Conservation (phyloP, 1,140 invertebrate genomes). For the Drosophila melanogaster region DNA sequence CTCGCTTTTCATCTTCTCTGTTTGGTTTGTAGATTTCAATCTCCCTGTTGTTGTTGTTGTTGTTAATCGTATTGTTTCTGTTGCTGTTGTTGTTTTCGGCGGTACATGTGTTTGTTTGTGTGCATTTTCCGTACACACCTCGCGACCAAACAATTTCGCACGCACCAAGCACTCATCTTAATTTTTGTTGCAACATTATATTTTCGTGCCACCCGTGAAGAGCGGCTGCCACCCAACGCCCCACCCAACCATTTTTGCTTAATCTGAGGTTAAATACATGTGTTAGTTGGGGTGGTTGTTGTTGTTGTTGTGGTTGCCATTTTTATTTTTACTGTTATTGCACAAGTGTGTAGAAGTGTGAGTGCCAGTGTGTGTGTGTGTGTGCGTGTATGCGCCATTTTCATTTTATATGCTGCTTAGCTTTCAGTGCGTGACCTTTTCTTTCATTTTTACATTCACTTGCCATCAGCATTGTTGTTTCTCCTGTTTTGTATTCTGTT, state of each 20-base stretch:
- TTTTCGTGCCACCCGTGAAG: conserved; percentile 48
- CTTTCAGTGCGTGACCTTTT: conserved; percentile 81
- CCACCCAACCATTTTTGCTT: conserved; percentile 47
- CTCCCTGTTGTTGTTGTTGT: conserved; percentile 2
- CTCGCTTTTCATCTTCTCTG: conserved; percentile 23
- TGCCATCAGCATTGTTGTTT: conserved; percentile 52
- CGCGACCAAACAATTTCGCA: conserved; percentile 69
- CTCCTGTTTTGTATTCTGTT: conserved; percentile 48
- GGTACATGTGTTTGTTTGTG: conserved; percentile 39
- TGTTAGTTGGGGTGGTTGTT: conserved; percentile 47
- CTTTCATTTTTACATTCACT: conserved; percentile 75
- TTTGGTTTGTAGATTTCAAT: conserved; percentile 79
- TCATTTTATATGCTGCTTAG: conserved; percentile 80
- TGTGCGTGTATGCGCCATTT: conserved; percentile 62
- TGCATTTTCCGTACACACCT: conserved; percentile 70
- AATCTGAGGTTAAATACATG: conserved; percentile 80
- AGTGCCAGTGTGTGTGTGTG: conserved; percentile 20
- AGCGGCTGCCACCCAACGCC: not conserved
- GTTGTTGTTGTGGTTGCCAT: conserved; percentile 64
- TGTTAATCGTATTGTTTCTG: conserved; percentile 1
- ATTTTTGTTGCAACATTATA: conserved; percentile 80
- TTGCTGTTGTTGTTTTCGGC: conserved; percentile 13
- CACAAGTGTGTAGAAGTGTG: conserved; percentile 3
- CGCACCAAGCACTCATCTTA: conserved; percentile 79
- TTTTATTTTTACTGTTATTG: conserved; percentile 61